These are phyloP conservation scores for Heteromyza rotundicornis DNA, from an alignment of 2,888 invertebrate genomes.

Conservation along the genomic window DNA sequence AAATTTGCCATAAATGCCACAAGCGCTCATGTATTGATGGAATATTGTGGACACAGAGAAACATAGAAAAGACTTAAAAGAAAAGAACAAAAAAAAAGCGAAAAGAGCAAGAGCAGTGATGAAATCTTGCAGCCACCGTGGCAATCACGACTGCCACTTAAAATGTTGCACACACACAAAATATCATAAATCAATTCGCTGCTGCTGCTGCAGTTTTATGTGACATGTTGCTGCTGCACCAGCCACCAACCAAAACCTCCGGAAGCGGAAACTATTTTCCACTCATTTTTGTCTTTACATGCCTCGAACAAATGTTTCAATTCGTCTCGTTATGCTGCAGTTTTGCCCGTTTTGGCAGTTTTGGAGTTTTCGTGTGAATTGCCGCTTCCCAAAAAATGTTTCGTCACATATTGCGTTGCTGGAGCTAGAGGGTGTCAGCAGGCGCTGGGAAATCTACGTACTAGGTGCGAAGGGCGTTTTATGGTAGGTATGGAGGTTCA, in stretches of 20 bases:
- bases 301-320: background rate
- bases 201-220: background rate
- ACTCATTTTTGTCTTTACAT: background rate
- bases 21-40: background rate
- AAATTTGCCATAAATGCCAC: background rate
- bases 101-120: background rate
- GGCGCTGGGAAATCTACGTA: too few relatives aligned
- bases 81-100: background rate
- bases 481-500: too few relatives aligned
- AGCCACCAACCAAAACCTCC: too few relatives aligned
- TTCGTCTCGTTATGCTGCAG: background rate
- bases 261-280: slow-evolving; percentile 4
- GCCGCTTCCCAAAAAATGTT: background rate
- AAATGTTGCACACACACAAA: background rate
- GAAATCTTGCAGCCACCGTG: background rate
- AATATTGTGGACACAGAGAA: background rate
- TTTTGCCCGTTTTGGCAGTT: background rate
- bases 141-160: background rate
- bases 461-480: too few relatives aligned
- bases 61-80: background rate
- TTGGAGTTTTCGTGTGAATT: background rate
- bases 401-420: background rate
- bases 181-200: background rate
- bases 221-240: background rate
- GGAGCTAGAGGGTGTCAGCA: too few relatives aligned